Base-by-base conservation (phyloP, 2,113 vertebrate species). In the Todiramphus saurophagus region DNA sequence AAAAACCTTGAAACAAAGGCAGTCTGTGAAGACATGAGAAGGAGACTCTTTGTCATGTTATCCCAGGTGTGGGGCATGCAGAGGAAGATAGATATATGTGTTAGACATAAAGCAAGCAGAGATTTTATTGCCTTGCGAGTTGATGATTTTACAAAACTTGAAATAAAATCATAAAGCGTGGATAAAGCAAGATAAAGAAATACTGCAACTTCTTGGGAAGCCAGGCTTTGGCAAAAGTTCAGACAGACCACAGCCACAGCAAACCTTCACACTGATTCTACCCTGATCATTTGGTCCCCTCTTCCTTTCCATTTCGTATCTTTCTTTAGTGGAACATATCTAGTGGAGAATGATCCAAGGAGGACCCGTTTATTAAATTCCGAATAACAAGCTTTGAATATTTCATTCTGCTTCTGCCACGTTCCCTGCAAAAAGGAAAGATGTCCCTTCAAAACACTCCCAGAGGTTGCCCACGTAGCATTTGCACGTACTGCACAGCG, bases 1-100 rank as follows among this genome's bases (percentile, higher is more conserved):
- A 64, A 90, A 81, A 87, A 18, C 55, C 37, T 69, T 68, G 53
- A 84, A 89, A 94, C 58, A 92, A 92, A 94, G 80, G 44, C 80
- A 86, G 48, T 37, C 86, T 92, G 62, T 83, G 87, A 92, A 88
- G 82, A 77, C 25, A 60, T 6, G 28, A 83, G 68, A 76, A 77
- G 50, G 63, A 83, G 55, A 76, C 11, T 43, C 39, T 63, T 67
- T 70, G 75, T 46, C n/a, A 46, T 78, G 66, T 87, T 90, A 89
- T 73, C 37, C 58, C 95, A 91, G 83, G 94, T 82, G 88, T 56
- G 44, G 69, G 44, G 35, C 6, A 0, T 21, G 16, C 0, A 0
- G 64, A 72, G 60, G 73, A 83, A 83, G 62, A 68, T 19, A 85
- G 51, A 83, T 51, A 59, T 73, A 16, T 78, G 44, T 64, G 56